Conservation (phyloP, 2,113 vertebrate species). For the Phyllostomus discolor region DNA sequence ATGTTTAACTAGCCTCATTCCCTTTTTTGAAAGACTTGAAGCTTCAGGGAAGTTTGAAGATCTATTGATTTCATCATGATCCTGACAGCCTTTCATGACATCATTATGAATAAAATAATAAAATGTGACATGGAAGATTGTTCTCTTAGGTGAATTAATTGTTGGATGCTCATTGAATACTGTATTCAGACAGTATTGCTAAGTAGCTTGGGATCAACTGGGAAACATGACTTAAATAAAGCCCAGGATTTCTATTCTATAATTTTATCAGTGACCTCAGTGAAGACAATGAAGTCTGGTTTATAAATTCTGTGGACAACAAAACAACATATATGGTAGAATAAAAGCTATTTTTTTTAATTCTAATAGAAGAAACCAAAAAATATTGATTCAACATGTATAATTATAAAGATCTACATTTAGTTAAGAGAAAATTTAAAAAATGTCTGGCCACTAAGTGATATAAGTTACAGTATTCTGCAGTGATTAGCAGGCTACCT, state of each 20-base stretch:
- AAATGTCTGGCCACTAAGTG: neutral
- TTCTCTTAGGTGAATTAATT: neutral
- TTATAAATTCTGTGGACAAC: neutral
- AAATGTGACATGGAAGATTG: neutral
- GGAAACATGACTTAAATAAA: neutral
- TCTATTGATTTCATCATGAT: neutral
- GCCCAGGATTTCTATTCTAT: neutral
- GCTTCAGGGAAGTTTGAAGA: neutral
- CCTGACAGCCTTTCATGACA: neutral
- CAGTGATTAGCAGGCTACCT: neutral
- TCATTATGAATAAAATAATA: neutral
- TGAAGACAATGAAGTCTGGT: neutral
- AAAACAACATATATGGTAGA: neutral
- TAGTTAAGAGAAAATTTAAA: neutral
- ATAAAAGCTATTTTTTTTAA: constrained; percentile 20
- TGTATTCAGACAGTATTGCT: neutral
- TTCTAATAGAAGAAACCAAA: neutral
- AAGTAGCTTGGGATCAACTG: neutral
- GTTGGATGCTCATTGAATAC: neutral
- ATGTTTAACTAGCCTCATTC: neutral
- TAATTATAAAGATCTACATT: neutral
- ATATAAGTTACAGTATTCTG: neutral
- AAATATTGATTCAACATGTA: neutral
- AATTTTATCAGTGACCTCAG: neutral
- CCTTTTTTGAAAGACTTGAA: neutral